phyloP scores from a whole-genome alignment of 2,113 vertebrate genomes.

The Parus major region DNA sequence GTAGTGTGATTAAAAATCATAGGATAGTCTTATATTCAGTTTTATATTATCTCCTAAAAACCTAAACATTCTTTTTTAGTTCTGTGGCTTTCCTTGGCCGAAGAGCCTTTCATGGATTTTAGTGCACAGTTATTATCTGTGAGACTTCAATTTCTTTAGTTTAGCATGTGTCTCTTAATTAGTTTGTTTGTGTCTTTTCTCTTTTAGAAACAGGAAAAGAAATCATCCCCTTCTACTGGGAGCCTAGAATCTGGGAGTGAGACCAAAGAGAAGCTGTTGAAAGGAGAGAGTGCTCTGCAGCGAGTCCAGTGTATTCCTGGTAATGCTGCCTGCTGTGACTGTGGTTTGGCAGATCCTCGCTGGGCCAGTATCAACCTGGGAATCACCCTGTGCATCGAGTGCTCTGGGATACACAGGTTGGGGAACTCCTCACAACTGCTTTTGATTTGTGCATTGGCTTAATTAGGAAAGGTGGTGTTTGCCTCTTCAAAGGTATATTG shows the following conservation, averaged over 20 bases:
- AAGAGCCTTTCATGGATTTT: not conserved
- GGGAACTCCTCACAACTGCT: not conserved
- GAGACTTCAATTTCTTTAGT: not conserved
- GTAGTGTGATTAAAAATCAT: not conserved
- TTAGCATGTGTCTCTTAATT: not conserved
- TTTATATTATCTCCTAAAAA: not conserved
- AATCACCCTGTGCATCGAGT: conserved; percentile 95
- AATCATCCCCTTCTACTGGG: conserved; percentile 84
- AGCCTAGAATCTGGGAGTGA: conserved; percentile 89
- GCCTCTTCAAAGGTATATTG: not conserved
- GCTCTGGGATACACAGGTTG: conserved; percentile 97
- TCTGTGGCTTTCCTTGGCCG: not conserved
- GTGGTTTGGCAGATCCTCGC: conserved; percentile 89
- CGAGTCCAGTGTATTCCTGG: conserved; percentile 88
- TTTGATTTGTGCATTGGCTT: not conserved
- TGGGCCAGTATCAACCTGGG: conserved; percentile 99
- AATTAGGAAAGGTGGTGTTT: not conserved
- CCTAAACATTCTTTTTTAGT: not conserved
- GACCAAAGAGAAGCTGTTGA: conserved; percentile 86
- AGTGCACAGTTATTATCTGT: not conserved
- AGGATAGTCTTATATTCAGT: not conserved
- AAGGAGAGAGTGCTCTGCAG: conserved; percentile 92
- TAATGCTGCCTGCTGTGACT: conserved; percentile 90
- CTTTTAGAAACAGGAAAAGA: conserved; percentile 88
- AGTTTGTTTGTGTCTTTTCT: not conserved